Percentiles rank a stretch among this genome's conserved stretches.
Evolutionary conservation across 1,140 invertebrate species (phyloP).

Genomic region (Bombus confusus): DNA sequence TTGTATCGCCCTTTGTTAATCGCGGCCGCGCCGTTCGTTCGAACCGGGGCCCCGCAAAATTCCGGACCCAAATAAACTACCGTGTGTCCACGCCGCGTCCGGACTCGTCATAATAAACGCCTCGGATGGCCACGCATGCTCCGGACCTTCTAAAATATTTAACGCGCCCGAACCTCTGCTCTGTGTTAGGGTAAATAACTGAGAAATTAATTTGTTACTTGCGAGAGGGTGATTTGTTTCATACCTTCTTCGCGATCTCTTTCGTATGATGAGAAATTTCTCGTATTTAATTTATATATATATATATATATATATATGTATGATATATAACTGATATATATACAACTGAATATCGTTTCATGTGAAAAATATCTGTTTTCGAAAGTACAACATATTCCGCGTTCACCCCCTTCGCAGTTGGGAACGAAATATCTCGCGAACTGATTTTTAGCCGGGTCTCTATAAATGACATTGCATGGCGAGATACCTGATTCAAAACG

Average conservation of each 20-base stretch:
- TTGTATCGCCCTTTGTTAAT: conserved; percentile 81
- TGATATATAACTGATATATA: too few species aligned
- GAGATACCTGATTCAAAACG: background rate
- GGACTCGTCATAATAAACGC: conserved; percentile 68
- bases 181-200: background rate
- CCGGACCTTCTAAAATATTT: background rate
- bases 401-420: background rate
- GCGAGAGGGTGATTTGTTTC: background rate
- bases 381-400: too few species aligned
- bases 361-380: too few species aligned
- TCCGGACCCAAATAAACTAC: conserved; percentile 75
- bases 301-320: too few species aligned
- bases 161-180: background rate
- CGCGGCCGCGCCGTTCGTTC: conserved; percentile 77
- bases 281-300: too few species aligned
- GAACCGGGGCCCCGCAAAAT: conserved; percentile 71
- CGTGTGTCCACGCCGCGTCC: conserved; percentile 65
- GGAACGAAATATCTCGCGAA: background rate
- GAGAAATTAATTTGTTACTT: background rate
- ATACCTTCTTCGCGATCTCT: background rate
- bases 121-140: background rate
- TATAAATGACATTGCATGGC: background rate
- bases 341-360: too few species aligned
- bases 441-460: background rate
- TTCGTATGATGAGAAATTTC: too few species aligned